Percentiles rank a stretch among this genome's conserved stretches.
Evolutionary conservation across 2,797 vertebrate species (phyloP).

Genomic region (Cephalopachus bancanus): DNA sequence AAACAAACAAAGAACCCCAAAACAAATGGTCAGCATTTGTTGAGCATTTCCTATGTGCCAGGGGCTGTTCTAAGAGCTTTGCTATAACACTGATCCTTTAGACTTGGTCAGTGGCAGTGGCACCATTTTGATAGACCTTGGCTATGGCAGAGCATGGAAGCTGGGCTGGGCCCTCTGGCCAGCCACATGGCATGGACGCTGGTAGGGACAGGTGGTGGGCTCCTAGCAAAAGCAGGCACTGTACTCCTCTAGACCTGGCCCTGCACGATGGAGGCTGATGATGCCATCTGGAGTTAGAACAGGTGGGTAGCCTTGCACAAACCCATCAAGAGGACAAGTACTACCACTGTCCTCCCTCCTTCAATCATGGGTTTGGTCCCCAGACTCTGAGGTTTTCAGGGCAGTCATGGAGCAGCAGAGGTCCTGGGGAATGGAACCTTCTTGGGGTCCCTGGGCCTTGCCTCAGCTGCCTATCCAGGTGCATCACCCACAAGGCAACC

Average conservation of each 20-base stretch:
- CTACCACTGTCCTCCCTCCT: background rate
- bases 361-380: background rate
- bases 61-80: background rate
- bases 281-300: background rate
- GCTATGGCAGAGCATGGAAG: background rate
- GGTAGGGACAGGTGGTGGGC: background rate
- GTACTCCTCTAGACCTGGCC: background rate
- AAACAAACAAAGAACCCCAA: too few relatives aligned
- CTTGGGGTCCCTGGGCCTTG: background rate
- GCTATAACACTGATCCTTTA: background rate
- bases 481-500: background rate
- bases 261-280: background rate
- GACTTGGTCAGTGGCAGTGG: background rate
- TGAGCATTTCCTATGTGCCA: background rate
- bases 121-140: background rate
- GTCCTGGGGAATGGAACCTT: background rate
- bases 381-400: slow-evolving; percentile 23
- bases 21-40: background rate
- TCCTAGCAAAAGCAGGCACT: background rate
- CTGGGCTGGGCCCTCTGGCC: background rate
- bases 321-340: background rate
- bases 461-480: background rate
- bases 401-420: background rate
- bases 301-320: background rate
- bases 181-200: background rate